Evolutionary conservation across 92 coral and sea anemone genomes (phyloP).

Genomic region (Palythoa caribaeorum): DNA sequence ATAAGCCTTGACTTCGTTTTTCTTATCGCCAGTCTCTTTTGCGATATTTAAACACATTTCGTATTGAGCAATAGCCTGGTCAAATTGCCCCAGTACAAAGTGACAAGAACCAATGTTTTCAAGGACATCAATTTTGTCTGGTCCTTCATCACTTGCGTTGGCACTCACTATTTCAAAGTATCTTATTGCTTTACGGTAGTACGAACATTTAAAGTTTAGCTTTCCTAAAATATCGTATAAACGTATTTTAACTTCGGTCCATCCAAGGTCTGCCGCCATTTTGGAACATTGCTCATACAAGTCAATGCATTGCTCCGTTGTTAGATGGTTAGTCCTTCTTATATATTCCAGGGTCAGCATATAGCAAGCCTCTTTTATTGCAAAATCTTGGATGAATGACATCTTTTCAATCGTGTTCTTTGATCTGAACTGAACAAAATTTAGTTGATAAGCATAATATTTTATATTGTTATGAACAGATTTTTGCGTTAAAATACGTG

Average conservation of each 20-base stretch:
- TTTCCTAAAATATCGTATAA: no score
- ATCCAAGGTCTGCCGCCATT: not conserved
- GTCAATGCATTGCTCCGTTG: not conserved
- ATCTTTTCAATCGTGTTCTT: no score
- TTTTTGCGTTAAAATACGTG: no score
- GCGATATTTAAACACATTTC: not conserved
- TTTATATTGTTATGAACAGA: no score
- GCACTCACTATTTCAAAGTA: not conserved
- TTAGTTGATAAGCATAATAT: no score
- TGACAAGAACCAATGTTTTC: not conserved
- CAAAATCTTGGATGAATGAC: no score
- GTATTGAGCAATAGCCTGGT: not conserved
- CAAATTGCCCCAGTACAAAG: not conserved
- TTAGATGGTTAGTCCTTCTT: not conserved
- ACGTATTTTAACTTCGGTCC: not conserved
- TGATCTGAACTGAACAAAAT: no score
- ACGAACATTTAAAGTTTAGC: not conserved
- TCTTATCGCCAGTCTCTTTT: not conserved
- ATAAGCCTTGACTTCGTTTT: not conserved
- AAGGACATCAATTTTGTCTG: not conserved
- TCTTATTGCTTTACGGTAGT: not conserved
- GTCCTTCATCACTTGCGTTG: not conserved
- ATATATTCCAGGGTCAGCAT: no score
- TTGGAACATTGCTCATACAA: not conserved
- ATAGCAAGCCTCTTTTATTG: no score